These are phyloP conservation scores for Epistrophe grossulariae DNA, from an alignment of 2,888 invertebrate genomes.

Conservation along the genomic window DNA sequence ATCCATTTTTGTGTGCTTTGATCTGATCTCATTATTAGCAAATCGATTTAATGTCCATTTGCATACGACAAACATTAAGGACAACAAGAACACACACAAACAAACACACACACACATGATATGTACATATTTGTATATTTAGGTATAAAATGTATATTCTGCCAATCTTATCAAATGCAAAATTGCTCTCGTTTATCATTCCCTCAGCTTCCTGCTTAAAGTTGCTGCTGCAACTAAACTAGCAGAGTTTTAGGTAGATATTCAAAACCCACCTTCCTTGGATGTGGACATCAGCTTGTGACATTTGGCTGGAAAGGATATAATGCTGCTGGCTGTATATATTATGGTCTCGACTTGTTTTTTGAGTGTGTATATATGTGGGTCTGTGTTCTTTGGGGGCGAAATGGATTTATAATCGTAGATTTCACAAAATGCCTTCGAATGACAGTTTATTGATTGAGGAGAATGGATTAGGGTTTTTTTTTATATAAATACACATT, in stretches of 20 bases:
- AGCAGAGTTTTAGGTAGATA: not conserved
- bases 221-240: slow-evolving; percentile 18
- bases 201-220: slow-evolving; percentile 6
- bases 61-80: slow-evolving; percentile 68
- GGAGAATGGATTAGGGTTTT: slow-evolving; percentile 57
- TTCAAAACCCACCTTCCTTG: not conserved
- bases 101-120: slow-evolving; percentile 27
- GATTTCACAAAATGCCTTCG: slow-evolving; percentile 65
- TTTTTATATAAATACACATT: slow-evolving; percentile 6
- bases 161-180: slow-evolving; percentile 68
- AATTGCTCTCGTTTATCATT: slow-evolving; percentile 61
- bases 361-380: slow-evolving; percentile 1
- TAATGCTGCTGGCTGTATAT: slow-evolving; percentile 33
- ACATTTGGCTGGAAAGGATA: slow-evolving; percentile 58
- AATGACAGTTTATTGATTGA: slow-evolving; percentile 71
- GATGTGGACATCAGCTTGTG: slow-evolving; percentile 64
- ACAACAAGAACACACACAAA: slow-evolving; percentile 30
- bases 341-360: slow-evolving; percentile 13
- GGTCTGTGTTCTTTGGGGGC: not conserved
- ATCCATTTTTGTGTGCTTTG: slow-evolving; percentile 24
- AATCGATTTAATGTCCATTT: slow-evolving; percentile 72
- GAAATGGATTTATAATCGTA: slow-evolving; percentile 70
- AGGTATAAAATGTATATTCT: slow-evolving; percentile 20
- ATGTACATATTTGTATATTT: not conserved
- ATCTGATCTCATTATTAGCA: slow-evolving; percentile 54